Base-by-base conservation (phyloP, 2,113 vertebrate genomes). In the Herpetotheres cachinnans region DNA sequence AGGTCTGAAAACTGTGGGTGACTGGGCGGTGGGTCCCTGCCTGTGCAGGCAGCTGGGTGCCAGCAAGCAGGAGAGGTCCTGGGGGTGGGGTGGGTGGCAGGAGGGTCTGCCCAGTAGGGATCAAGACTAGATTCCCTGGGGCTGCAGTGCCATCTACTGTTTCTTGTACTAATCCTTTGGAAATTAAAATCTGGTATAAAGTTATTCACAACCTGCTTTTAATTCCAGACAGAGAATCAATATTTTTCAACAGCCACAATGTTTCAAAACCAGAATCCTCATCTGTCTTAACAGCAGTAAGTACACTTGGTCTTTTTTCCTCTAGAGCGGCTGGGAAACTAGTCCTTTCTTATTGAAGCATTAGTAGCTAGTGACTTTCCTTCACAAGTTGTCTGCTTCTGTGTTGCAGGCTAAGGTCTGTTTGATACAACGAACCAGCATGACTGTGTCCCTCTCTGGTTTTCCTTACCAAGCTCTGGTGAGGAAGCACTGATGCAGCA, bases 171-270 rank as follows among this genome's bases (percentile, higher is more conserved):
- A 34, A 34, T 70, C 49, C 11, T 82, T 74, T 46, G 36, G 30
- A 82, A 85, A 70, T 82, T 29, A 47, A 87, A 85, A 52, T 47
- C 36, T 32, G 13, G 0, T 72, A 30, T 49, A 26, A 79, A 77
- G 36, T 91, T 89, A 90, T 34, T 96, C 81, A 95, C 67, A 80
- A 46, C 42, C 36, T 90, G n/a, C 81, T 91, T 97, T 95, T 89
- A 42, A 82, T 98, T 98, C 42, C 98, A 99, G 99, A 99, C 96
- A 98, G 99, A 88, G 99, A 99, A 98, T 99, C 99, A 61, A 99
- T 99, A 98, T 99, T 99, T 98, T 99, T 99, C 98, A 99, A 99
- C 97, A 99, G 99, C 97, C 99, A 99, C 98, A 99, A 99, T 25
- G 99, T 99, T 93, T 99, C 99, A 56, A 99, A 99, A 95, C 99